Conservation (phyloP, 2,888 invertebrate species). For the Eupithecia insigniata region DNA sequence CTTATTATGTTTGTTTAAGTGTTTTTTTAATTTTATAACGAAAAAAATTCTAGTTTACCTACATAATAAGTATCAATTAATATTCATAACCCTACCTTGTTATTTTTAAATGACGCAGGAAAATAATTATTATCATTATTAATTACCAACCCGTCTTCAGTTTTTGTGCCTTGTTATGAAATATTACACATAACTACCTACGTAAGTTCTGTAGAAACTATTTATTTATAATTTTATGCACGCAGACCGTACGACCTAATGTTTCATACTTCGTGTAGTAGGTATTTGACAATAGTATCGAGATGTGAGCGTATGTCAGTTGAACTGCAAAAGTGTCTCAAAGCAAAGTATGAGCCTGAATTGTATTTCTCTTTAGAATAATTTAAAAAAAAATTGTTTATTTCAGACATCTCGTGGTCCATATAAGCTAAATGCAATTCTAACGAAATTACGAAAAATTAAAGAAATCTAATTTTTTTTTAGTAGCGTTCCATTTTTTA, state of each 20-base stretch:
- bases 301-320: no score
- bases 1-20: background rate
- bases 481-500: no score
- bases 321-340: no score
- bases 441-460: no score
- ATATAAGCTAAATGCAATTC: no score
- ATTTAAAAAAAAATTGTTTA: no score
- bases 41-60: background rate
- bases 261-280: background rate
- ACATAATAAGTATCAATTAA: background rate
- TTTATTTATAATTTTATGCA: background rate
- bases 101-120: conserved; percentile 8
- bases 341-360: no score
- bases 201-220: background rate
- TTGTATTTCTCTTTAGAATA: no score
- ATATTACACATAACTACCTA: background rate
- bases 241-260: background rate
- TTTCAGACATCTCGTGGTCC: no score
- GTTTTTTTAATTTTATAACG: background rate
- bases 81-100: background rate
- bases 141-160: conserved; percentile 3
- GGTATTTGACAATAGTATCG: no score
- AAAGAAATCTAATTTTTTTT: no score
- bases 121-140: background rate
- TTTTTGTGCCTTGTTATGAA: conserved; percentile 8